Percentiles rank a stretch among this genome's conserved stretches.
These are phyloP conservation scores for Hippasteria phrygiana DNA, from an alignment of 53 echinoderm and acorn worm species.

Conservation along the genomic window DNA sequence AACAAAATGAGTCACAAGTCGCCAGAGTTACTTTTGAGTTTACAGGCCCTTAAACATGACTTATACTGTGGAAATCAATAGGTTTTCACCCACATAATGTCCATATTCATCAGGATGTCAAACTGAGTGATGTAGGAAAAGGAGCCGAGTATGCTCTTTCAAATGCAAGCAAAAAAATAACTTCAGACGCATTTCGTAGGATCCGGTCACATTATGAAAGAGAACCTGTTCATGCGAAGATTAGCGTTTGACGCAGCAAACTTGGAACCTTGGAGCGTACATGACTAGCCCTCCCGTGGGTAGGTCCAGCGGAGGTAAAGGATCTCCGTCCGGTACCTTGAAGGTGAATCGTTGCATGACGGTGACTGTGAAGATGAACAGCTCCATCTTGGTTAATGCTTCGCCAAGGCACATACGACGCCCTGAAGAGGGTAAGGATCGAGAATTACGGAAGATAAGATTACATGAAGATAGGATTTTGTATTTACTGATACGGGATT, in stretches of 20 bases:
- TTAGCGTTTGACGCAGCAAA: slow-evolving; percentile 45
- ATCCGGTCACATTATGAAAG: too few species aligned
- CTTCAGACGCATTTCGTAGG: too few species aligned
- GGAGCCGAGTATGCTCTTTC: too few species aligned
- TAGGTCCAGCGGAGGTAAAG: slow-evolving; percentile 38
- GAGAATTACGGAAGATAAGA: background rate
- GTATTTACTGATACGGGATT: background rate
- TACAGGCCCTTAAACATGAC: too few species aligned
- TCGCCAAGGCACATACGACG: slow-evolving; percentile 53
- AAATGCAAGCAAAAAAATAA: too few species aligned
- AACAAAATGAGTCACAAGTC: too few species aligned
- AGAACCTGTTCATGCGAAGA: background rate
- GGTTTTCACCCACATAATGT: too few species aligned
- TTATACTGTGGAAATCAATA: too few species aligned
- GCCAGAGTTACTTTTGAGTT: too few species aligned
- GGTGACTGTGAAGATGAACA: slow-evolving; percentile 51
- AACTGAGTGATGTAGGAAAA: too few species aligned
- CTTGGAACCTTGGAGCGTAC: slow-evolving; percentile 52
- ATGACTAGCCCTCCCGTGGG: slow-evolving; percentile 58
- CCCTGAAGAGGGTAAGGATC: background rate
- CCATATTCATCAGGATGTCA: too few species aligned
- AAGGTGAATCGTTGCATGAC: slow-evolving; percentile 56
- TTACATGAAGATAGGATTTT: background rate
- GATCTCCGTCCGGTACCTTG: slow-evolving; percentile 44
- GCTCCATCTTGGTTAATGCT: slow-evolving; percentile 53